phyloP scores from a whole-genome alignment of 2,797 vertebrate species.

The Mormyrus proboscirostris region DNA sequence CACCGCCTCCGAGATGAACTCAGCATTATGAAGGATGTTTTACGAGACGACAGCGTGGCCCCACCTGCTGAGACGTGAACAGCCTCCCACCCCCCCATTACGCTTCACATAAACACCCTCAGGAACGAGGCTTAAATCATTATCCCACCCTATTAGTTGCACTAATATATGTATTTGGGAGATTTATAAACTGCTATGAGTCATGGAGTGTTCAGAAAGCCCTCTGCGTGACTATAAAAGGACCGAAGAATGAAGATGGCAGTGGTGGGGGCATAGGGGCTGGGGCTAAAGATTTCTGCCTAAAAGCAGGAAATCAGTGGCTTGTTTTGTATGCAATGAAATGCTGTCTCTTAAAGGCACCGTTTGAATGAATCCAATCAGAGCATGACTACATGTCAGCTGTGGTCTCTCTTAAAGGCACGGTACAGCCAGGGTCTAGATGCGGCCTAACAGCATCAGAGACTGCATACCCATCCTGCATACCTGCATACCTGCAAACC shows the following conservation, averaged over 20 bases:
- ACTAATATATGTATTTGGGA: slow-evolving; percentile 25
- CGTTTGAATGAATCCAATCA: neutral
- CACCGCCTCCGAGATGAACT: neutral
- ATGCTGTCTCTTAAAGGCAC: neutral
- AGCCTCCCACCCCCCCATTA: neutral
- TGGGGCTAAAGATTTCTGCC: neutral
- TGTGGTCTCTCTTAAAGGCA: neutral
- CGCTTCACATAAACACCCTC: neutral
- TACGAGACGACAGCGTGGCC: slow-evolving; percentile 19
- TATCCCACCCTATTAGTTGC: neutral
- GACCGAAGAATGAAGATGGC: neutral
- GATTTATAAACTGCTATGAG: slow-evolving; percentile 12
- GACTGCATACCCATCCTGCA: neutral
- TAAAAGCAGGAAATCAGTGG: neutral
- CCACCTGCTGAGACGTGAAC: slow-evolving; percentile 29
- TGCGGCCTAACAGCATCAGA: neutral
- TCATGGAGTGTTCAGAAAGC: slow-evolving; percentile 11
- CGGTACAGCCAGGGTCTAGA: neutral
- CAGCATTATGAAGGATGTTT: neutral
- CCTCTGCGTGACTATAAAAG: neutral
- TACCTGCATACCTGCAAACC: no score
- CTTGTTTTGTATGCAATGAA: slow-evolving; percentile 1
- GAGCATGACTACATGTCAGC: neutral
- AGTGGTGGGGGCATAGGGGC: neutral
- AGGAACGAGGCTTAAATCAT: slow-evolving; percentile 22